A percentile compares a stretch with the other conserved stretches of the same genome.
Evolutionary conservation across 2,888 invertebrate species (phyloP).

Genomic region (Phorcus lineatus): DNA sequence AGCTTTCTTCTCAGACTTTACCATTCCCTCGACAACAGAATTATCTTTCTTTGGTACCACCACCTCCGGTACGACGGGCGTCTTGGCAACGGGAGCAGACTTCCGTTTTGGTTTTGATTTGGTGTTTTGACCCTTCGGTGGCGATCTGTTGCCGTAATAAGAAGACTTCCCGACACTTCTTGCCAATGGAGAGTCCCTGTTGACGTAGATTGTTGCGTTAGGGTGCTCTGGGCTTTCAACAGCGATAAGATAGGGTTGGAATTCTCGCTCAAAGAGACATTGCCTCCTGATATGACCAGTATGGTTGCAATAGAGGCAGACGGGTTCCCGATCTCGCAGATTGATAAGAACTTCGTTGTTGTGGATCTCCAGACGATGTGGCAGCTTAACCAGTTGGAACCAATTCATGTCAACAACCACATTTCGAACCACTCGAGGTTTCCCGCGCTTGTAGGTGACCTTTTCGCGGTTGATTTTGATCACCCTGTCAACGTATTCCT

Average conservation of each 20-base stretch:
- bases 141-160: neutral
- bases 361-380: neutral
- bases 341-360: neutral
- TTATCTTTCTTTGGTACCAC: neutral
- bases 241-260: neutral
- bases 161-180: neutral
- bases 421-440: neutral
- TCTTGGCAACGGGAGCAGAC: neutral
- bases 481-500: neutral
- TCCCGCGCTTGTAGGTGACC: neutral
- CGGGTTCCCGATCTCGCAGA: neutral
- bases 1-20: neutral
- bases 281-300: neutral
- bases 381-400: neutral
- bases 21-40: neutral
- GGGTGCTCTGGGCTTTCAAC: neutral
- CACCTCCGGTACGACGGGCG: neutral
- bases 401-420: neutral
- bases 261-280: neutral
- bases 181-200: neutral
- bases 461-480: neutral
- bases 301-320: neutral
- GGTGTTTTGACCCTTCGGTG: neutral
- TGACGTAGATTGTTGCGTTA: neutral
- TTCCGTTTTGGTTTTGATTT: neutral